A percentile compares a stretch with the other conserved stretches of the same genome.
Evolutionary conservation across 2,888 invertebrate genomes (phyloP).

Genomic region (Geotrupes spiniger): DNA sequence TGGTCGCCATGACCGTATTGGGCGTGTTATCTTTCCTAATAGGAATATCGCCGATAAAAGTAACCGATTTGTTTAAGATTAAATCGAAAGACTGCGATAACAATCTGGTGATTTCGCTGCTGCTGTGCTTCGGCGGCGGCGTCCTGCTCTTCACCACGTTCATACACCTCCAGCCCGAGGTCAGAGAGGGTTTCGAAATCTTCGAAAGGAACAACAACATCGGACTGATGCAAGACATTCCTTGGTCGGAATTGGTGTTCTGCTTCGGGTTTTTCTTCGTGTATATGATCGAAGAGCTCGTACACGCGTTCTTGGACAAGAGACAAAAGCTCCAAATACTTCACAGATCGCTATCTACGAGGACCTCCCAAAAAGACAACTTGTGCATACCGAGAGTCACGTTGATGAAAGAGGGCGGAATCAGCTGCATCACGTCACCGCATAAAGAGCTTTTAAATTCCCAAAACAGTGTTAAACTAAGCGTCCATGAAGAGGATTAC

Average conservation of each 20-base stretch:
- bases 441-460: slow-evolving; percentile 22
- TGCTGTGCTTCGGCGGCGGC: slow-evolving; percentile 65
- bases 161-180: slow-evolving; percentile 64
- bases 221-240: slow-evolving; percentile 50
- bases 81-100: slow-evolving; percentile 46
- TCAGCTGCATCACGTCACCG: slow-evolving; percentile 28
- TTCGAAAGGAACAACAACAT: slow-evolving; percentile 51
- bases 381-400: slow-evolving; percentile 45
- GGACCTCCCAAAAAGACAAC: slow-evolving; percentile 49
- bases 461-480: slow-evolving; percentile 16
- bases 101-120: slow-evolving; percentile 56
- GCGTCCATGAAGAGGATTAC: slow-evolving; percentile 27
- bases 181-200: slow-evolving; percentile 56
- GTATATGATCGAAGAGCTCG: slow-evolving; percentile 61
- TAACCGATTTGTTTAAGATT: slow-evolving; percentile 43
- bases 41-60: slow-evolving; percentile 56
- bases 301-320: slow-evolving; percentile 56
- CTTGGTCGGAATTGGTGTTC: slow-evolving; percentile 58
- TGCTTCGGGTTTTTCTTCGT: slow-evolving; percentile 64
- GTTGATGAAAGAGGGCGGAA: slow-evolving; percentile 42
- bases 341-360: slow-evolving; percentile 56
- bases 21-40: slow-evolving; percentile 58
- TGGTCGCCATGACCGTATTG: slow-evolving; percentile 59
- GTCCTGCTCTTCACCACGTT: slow-evolving; percentile 64
- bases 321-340: slow-evolving; percentile 51